A percentile compares a stretch with the other conserved stretches of the same genome.
Conservation (phyloP, 2,797 vertebrate species). For the Acanthornis magna region DNA sequence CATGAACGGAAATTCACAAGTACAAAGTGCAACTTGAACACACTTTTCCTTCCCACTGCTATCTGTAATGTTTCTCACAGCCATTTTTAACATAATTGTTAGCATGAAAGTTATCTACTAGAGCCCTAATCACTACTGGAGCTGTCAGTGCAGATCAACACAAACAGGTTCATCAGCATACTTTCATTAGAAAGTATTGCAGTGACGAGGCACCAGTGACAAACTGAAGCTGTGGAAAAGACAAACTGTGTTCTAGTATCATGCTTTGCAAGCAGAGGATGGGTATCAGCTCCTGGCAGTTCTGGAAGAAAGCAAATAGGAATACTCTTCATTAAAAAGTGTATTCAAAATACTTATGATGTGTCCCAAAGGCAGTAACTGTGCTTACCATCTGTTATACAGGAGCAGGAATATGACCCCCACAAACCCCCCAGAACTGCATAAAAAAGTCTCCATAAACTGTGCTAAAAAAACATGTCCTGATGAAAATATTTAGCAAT, state of each 20-base stretch:
- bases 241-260: background rate
- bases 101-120: background rate
- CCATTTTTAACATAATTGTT: background rate
- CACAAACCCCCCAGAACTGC: background rate
- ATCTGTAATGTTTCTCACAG: background rate
- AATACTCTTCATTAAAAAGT: background rate
- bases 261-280: background rate
- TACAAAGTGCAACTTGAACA: background rate
- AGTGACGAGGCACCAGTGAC: background rate
- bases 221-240: background rate
- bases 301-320: background rate
- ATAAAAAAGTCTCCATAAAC: background rate
- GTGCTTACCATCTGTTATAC: background rate
- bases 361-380: background rate
- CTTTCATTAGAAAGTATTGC: background rate
- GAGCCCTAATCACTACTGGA: background rate
- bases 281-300: background rate
- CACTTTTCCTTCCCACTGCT: background rate
- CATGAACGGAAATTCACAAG: background rate
- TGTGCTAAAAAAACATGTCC: background rate
- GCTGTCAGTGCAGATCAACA: background rate
- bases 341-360: background rate
- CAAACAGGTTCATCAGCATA: background rate
- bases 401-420: accelerated
- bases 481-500: background rate